phyloP scores from a whole-genome alignment of 1,140 invertebrate species.

The Lepidurus packardi region DNA sequence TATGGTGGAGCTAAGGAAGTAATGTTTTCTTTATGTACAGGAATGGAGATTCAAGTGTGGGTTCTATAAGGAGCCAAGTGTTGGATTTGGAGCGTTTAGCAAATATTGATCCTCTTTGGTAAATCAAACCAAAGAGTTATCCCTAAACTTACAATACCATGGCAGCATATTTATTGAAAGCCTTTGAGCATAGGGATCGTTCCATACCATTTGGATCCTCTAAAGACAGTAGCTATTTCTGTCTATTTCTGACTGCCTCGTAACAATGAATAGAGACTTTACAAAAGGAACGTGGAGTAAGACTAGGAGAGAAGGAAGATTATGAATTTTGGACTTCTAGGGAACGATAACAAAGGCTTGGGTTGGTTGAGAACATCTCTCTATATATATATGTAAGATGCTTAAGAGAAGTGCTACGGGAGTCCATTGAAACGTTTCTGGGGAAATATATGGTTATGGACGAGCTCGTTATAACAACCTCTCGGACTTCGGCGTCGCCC shows the following conservation, averaged over 20 bases:
- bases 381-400: too few species aligned
- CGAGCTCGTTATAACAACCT: background rate
- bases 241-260: too few species aligned
- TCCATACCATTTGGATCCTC: background rate
- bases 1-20: background rate
- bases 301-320: too few species aligned
- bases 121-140: conserved; percentile 13
- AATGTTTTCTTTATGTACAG: background rate
- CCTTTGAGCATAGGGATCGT: background rate
- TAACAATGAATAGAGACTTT: too few species aligned
- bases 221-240: too few species aligned
- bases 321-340: too few species aligned
- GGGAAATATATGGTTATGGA: too few species aligned
- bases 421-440: too few species aligned
- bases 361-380: too few species aligned
- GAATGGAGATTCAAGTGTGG: background rate
- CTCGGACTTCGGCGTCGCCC: background rate
- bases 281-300: too few species aligned
- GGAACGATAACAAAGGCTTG: too few species aligned
- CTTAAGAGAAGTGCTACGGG: too few species aligned
- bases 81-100: background rate
- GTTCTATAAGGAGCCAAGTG: background rate
- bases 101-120: conserved; percentile 11
- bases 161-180: background rate
- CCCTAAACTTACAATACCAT: background rate